phyloP scores from a whole-genome alignment of 2,113 vertebrate species.

The Copsychus sechellarum region DNA sequence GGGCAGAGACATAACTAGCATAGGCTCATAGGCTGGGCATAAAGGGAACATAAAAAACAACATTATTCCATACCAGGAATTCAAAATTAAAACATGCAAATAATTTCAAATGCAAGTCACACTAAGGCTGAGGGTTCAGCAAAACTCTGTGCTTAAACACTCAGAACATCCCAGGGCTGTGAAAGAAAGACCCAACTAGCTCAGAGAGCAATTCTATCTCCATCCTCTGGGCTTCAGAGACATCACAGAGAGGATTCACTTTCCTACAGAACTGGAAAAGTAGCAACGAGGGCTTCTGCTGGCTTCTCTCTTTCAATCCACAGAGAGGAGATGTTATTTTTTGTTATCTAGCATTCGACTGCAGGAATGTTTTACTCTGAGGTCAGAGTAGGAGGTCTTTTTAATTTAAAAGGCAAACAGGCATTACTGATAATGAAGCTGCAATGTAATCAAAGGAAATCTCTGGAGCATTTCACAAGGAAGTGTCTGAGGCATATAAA shows the following conservation, averaged over 20 bases:
- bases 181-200: not conserved
- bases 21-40: not conserved
- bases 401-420: slow-evolving; percentile 64
- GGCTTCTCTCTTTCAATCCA: not conserved
- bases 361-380: slow-evolving; percentile 50
- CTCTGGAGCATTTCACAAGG: slow-evolving; percentile 36
- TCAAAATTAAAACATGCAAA: not conserved
- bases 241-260: not conserved
- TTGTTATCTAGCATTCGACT: not conserved
- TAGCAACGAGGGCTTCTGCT: not conserved
- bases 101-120: not conserved
- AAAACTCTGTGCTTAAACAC: not conserved
- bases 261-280: not conserved
- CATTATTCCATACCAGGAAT: not conserved
- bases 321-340: slow-evolving; percentile 9
- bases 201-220: not conserved
- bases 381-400: slow-evolving; percentile 34
- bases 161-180: not conserved
- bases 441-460: slow-evolving; percentile 53
- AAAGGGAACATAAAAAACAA: not conserved
- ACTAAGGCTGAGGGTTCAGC: not conserved
- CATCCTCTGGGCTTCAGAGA: not conserved
- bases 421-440: slow-evolving; percentile 58
- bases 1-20: not conserved
- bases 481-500: slow-evolving; percentile 22